Evolutionary conservation across 2,888 invertebrate genomes (phyloP), one percentile per base, ranked within the genome.

Genomic region (Andrena bucephala): DNA sequence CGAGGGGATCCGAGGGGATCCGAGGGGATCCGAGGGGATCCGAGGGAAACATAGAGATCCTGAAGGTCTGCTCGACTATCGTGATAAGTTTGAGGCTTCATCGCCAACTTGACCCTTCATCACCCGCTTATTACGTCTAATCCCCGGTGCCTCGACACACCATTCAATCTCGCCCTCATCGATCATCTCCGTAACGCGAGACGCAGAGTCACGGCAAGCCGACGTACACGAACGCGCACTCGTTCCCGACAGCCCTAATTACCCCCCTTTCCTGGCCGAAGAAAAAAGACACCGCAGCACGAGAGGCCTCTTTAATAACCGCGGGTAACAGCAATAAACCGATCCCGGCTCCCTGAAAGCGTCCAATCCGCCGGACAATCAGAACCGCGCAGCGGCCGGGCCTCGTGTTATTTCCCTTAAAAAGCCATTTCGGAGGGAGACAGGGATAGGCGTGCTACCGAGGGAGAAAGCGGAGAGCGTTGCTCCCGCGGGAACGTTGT

Each of bases 401-500:
- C 31, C 7, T 72, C 52, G 42, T 29, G 62, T 74, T 78, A 74
- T 78, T 78, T 77, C 50, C 33, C 48, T 33, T 74, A 27, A 66
- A 50, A 68, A 72, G 24, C 54, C 31, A 77, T 60, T 60, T 27
- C 20, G 13, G 20, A n/a, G 50, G 29, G 52, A 42, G 36, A 31
- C 24, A 59, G 52, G 29, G 52, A 24, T 36, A 42, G 33, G 36
- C 27, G 20, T 50, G 48, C 36, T 31, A 31, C 16, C 68, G 29
- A 27, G n/a, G n/a, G 50, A 50, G 7, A 50, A 42, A 5, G 60
- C 20, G 42, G 29, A 31, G 80, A 81, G 20, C 80, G 86, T 86
- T 79, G 75, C 71, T 79, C 74, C 69, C 69, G 83, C 83, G 81
- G 80, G 88, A 83, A 84, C 77, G 77, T 80, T 63, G 79, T 27